Percentiles rank a stretch among this genome's conserved stretches.
These are phyloP conservation scores for Sepiola atlantica DNA, from an alignment of 2,888 invertebrate genomes.

Conservation along the genomic window DNA sequence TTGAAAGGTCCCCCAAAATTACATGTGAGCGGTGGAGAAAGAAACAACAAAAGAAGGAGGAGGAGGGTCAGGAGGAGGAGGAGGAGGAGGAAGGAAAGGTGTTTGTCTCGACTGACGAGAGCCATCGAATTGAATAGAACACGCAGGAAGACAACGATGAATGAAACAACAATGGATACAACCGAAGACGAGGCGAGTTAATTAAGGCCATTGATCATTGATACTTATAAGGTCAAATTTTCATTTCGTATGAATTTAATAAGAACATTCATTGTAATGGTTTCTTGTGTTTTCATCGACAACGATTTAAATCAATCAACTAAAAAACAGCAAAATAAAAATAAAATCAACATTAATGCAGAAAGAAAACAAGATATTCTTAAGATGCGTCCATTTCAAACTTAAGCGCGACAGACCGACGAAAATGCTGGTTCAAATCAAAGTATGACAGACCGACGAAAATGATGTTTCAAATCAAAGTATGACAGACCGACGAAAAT, in stretches of 20 bases:
- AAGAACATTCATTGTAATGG: conserved; percentile 20
- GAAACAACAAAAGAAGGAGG: neutral
- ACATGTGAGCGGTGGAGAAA: neutral
- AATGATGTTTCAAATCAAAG: no score
- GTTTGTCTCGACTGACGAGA: neutral
- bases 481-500: no score
- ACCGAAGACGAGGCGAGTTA: neutral
- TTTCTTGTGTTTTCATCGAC: conserved; percentile 5
- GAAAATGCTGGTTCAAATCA: no score
- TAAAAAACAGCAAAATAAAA: neutral
- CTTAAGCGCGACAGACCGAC: no score
- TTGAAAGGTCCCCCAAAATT: neutral
- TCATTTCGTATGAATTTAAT: neutral
- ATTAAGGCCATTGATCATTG: conserved; percentile 11
- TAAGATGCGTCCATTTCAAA: no score
- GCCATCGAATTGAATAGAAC: neutral
- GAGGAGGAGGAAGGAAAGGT: neutral
- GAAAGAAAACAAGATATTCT: neutral
- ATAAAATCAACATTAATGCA: neutral
- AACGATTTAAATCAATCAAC: neutral
- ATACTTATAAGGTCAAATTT: conserved; percentile 20
- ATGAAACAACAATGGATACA: neutral
- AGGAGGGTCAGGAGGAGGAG: neutral
- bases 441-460: no score
- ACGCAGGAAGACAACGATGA: neutral